Conservation (phyloP, 2,888 invertebrate species). For the Euclidia mi region DNA sequence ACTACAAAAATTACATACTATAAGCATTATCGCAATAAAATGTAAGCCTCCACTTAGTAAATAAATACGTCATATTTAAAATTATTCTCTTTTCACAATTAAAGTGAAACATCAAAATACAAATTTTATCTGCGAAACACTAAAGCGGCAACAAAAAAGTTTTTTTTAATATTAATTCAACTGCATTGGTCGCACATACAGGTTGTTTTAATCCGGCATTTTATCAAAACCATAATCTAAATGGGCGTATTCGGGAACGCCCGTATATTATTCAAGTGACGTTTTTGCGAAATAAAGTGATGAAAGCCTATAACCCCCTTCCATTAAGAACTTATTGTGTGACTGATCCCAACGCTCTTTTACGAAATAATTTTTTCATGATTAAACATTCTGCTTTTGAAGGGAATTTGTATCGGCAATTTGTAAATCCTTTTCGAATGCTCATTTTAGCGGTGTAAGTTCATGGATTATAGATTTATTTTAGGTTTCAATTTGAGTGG, state of each 20-base stretch:
- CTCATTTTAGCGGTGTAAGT: conserved; percentile 25
- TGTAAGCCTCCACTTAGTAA: too few species aligned
- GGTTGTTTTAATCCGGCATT: conserved; percentile 43
- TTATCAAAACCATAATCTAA: conserved; percentile 69
- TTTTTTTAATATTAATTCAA: conserved; percentile 38
- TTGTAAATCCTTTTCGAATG: conserved; percentile 46
- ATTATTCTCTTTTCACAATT: too few species aligned
- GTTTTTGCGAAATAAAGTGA: conserved; percentile 70
- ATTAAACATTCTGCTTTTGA: conserved; percentile 62
- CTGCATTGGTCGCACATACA: conserved; percentile 38
- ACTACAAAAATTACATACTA: too few species aligned
- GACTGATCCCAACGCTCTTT: conserved; percentile 62
- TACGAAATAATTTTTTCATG: conserved; percentile 67
- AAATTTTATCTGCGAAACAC: neutral
- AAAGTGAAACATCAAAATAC: too few species aligned
- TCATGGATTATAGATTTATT: conserved; percentile 6
- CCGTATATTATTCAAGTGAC: conserved; percentile 68
- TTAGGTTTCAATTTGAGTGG: conserved; percentile 14
- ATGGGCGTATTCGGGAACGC: conserved; percentile 62
- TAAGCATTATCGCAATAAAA: too few species aligned
- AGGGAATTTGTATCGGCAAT: conserved; percentile 42
- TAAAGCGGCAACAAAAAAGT: conserved; percentile 12
- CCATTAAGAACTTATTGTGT: conserved; percentile 77
- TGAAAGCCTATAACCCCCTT: conserved; percentile 75
- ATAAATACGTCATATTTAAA: too few species aligned